These are phyloP conservation scores for Burhinus bistriatus DNA, from an alignment of 2,113 vertebrate genomes.

Conservation along the genomic window DNA sequence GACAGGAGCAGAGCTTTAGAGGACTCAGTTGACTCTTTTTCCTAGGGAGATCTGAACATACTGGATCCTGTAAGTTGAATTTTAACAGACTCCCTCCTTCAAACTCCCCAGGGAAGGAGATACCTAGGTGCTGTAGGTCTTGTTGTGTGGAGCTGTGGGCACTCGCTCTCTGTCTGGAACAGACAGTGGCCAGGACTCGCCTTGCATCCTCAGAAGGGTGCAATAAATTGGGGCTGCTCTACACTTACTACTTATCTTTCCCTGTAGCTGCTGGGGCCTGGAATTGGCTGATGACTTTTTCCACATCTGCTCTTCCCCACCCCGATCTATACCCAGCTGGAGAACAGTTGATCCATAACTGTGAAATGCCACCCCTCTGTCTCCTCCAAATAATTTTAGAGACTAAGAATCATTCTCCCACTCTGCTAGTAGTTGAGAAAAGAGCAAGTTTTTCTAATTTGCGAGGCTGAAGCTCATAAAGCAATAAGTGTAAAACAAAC, in stretches of 20 bases:
- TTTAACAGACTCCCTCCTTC: background rate
- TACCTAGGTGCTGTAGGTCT: background rate
- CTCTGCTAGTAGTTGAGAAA: background rate
- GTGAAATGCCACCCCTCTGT: background rate
- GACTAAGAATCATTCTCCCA: background rate
- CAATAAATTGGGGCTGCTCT: background rate
- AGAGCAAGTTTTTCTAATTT: background rate
- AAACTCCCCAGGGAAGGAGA: background rate
- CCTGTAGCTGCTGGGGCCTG: background rate
- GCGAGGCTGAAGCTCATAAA: background rate
- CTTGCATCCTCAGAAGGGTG: background rate
- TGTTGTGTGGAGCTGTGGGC: background rate
- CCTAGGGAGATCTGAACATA: background rate
- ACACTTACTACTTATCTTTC: fast-evolving
- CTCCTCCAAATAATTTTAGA: background rate
- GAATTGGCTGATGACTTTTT: background rate
- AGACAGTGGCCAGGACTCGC: background rate
- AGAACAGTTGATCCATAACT: background rate
- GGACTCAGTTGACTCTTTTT: background rate
- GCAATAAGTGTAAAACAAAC: background rate
- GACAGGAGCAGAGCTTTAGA: background rate
- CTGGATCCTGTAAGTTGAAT: background rate
- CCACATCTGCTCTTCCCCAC: background rate
- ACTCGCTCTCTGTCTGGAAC: background rate
- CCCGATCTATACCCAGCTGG: background rate